Base-by-base conservation (phyloP, 2,888 invertebrate genomes). In the Yponomeuta evonymella region DNA sequence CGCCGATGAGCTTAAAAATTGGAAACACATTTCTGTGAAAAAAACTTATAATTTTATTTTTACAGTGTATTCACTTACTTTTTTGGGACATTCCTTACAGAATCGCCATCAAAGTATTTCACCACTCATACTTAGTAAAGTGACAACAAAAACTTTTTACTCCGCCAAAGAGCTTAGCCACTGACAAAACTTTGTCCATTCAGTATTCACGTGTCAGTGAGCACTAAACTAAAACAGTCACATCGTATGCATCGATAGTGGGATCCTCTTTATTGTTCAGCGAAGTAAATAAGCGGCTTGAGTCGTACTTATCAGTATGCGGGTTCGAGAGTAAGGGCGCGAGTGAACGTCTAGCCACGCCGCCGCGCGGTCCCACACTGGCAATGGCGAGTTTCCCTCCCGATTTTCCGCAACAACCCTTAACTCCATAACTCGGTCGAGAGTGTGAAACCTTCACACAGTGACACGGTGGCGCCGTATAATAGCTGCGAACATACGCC, bases 371-470 rank as follows among this genome's bases (percentile, higher is more conserved):
- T 71, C 71, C 77, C 79, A 76, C 77, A 77, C 79, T 78, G 80
- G 63, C 73, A 8, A 43, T 43, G 67, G 82, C 77, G 62, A 82
- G 77, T 87, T 87, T 88, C 83, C 86, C 83, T 88, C 87, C 89
- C 89, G 89, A 87, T 88, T 86, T 86, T 83, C 87, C 79, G 81
- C 86, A 87, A 85, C 89, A 87, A 85, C 86, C 88, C 87, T 84
- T 78, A 48, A 80, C 77, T 79, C 70, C 43, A 80, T 83, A 88
- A 88, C 85, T 90, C 90, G 90, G 90, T 89, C 89, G 90, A 87
- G 88, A 87, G 89, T 87, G 88, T 84, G 83, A 84, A 91, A 90
- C 90, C 91, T 91, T 91, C 89, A 90, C 91, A 91, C 88, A 89
- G 87, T 91, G 88, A 90, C 90, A 89, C 87, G 83, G 81, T 86